Percentiles rank a stretch among this genome's conserved stretches.
These are phyloP conservation scores for Athene noctua DNA, from an alignment of 2,113 vertebrate genomes.

Conservation along the genomic window DNA sequence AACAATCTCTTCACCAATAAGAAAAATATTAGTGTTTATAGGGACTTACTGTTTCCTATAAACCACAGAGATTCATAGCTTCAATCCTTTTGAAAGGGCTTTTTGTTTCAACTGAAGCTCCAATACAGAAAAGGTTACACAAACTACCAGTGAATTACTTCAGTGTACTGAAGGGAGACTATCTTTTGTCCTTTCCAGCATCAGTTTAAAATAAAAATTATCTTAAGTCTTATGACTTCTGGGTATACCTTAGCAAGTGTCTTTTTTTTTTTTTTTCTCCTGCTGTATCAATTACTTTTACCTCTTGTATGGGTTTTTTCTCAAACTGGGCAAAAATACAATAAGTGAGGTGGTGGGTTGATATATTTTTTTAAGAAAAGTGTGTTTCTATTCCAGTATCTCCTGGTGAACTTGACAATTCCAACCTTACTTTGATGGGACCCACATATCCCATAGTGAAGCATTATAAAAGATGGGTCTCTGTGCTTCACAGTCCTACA, in stretches of 20 bases:
- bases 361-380: background rate
- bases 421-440: background rate
- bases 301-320: background rate
- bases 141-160: background rate
- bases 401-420: background rate
- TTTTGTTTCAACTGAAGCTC: background rate
- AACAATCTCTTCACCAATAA: background rate
- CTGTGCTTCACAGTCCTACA: background rate
- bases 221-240: background rate
- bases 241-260: background rate
- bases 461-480: background rate
- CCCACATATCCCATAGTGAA: background rate
- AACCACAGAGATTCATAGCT: background rate
- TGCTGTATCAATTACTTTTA: background rate
- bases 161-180: background rate
- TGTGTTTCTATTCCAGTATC: background rate
- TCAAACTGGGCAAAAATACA: background rate
- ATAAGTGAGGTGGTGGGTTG: background rate
- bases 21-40: background rate
- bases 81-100: background rate
- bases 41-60: background rate
- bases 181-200: background rate
- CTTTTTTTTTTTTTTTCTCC: background rate
- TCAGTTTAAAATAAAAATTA: background rate
- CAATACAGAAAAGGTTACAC: background rate